A percentile compares a stretch with the other conserved stretches of the same genome.
Evolutionary conservation across 2,797 vertebrate species (phyloP).

Genomic region (Nasua narica): DNA sequence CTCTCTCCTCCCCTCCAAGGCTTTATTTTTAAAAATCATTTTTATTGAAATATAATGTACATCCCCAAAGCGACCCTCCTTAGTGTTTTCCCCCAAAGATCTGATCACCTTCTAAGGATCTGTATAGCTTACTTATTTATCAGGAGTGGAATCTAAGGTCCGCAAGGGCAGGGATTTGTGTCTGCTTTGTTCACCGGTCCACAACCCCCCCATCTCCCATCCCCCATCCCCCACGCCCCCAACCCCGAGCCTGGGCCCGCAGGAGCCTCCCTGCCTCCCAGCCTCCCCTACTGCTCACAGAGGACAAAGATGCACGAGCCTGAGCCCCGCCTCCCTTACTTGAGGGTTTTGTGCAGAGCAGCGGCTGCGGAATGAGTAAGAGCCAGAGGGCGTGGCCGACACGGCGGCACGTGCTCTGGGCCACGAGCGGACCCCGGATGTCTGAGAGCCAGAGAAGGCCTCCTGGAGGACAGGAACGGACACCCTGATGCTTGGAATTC

Average conservation of each 20-base stretch:
- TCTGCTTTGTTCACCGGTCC: not conserved
- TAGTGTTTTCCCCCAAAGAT: not conserved
- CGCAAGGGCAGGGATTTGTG: not conserved
- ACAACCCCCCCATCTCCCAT: no score
- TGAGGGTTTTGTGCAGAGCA: not conserved
- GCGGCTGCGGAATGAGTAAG: not conserved
- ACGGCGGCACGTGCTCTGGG: not conserved
- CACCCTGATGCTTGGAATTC: fast-evolving
- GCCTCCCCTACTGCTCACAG: not conserved
- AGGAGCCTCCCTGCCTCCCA: not conserved
- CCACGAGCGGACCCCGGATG: not conserved
- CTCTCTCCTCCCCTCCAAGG: not conserved
- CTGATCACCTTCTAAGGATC: not conserved
- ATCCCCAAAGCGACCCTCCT: not conserved
- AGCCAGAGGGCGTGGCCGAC: not conserved
- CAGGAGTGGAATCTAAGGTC: no score
- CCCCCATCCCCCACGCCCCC: no score
- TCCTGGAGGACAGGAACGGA: not conserved
- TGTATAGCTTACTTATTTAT: not conserved
- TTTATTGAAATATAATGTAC: not conserved
- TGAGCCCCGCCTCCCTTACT: not conserved
- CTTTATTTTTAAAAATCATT: not conserved
- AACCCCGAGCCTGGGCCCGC: not conserved
- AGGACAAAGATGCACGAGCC: not conserved
- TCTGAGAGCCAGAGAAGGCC: not conserved